Conservation (phyloP, 1,140 invertebrate species). For the Sitobion miscanthi region DNA sequence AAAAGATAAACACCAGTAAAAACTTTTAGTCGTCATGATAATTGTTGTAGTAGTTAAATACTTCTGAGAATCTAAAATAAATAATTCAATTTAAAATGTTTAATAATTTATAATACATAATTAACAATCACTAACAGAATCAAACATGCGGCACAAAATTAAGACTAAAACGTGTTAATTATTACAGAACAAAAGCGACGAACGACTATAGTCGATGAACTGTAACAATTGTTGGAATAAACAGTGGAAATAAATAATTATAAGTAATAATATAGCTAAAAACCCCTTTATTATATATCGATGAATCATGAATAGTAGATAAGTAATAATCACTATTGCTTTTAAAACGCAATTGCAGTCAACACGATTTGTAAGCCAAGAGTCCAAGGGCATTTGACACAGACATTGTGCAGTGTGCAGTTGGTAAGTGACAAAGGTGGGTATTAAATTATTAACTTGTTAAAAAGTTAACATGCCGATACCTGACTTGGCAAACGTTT, state of each 20-base stretch:
- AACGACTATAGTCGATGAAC: not conserved
- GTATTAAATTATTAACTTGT: no score
- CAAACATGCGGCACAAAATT: no score
- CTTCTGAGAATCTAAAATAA: not conserved
- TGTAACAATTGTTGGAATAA: not conserved
- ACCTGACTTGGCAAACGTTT: no score
- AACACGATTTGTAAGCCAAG: not conserved
- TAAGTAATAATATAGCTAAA: no score
- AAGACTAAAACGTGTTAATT: not conserved
- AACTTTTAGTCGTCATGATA: not conserved
- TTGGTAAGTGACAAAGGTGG: no score
- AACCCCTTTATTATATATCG: not conserved
- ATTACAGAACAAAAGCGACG: not conserved
- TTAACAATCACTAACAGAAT: not conserved
- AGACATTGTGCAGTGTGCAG: no score
- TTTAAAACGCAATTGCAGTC: conserved; percentile 18
- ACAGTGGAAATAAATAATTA: not conserved
- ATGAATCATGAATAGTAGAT: conserved; percentile 43
- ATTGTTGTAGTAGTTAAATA: not conserved
- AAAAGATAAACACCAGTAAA: not conserved
- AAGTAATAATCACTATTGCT: not conserved
- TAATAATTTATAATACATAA: no score
- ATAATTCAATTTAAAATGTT: no score
- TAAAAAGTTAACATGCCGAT: no score
- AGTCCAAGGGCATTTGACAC: no score